phyloP scores from a whole-genome alignment of 2,888 invertebrate species.

The Phortica magna region DNA sequence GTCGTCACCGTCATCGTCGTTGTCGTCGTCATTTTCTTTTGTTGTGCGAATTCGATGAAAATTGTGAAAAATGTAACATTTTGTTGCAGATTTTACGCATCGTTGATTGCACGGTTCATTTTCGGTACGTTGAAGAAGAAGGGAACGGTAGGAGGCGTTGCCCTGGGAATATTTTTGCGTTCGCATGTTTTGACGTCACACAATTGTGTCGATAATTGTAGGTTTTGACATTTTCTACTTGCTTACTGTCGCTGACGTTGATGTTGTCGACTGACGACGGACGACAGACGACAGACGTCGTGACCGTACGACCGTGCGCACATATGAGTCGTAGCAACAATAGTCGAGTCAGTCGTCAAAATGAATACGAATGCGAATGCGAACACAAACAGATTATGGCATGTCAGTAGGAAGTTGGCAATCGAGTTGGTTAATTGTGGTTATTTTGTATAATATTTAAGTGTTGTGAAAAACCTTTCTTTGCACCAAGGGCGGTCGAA shows the following conservation, averaged over 20 bases:
- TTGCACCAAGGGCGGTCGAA: not conserved
- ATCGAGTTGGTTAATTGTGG: slow-evolving; percentile 56
- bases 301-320: not conserved
- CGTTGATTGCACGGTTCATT: slow-evolving; percentile 41
- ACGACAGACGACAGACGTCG: too few relatives aligned
- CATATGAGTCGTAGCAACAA: not conserved
- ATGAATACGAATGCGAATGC: too few relatives aligned
- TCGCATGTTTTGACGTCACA: slow-evolving; percentile 23
- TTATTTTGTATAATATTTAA: slow-evolving; percentile 32
- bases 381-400: not conserved
- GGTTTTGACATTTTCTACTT: slow-evolving; percentile 28
- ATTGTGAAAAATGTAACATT: slow-evolving; percentile 54
- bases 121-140: not conserved
- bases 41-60: not conserved
- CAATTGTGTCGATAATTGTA: slow-evolving; percentile 27
- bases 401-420: slow-evolving; percentile 47
- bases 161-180: slow-evolving; percentile 35
- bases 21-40: not conserved
- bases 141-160: slow-evolving; percentile 13
- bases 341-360: too few relatives aligned
- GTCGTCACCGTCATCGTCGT: too few relatives aligned
- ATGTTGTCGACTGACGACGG: too few relatives aligned
- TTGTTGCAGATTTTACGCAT: slow-evolving; percentile 53
- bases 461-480: not conserved
- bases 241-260: not conserved